phyloP scores from a whole-genome alignment of 2,888 invertebrate species.

The Aricia artaxerxes region DNA sequence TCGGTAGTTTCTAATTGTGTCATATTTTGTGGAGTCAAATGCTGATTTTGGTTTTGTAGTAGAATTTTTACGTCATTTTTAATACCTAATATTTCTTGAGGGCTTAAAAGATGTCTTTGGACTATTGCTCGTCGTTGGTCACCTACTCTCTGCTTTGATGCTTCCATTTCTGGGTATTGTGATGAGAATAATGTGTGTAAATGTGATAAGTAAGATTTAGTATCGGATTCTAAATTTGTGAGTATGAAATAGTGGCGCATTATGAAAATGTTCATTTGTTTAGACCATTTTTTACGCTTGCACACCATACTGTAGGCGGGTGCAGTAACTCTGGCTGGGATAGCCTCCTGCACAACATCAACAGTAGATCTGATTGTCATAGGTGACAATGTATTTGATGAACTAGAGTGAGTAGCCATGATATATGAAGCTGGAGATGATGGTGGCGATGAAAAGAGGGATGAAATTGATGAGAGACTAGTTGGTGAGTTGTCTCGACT shows the following conservation, averaged over 20 bases:
- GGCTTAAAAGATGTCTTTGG: neutral
- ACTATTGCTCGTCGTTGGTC: neutral
- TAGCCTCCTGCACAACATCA: slow-evolving; percentile 1
- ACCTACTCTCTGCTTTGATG: too few relatives aligned
- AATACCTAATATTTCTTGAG: neutral
- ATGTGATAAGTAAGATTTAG: too few relatives aligned
- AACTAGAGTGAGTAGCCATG: neutral
- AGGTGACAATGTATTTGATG: neutral
- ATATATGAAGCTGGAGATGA: neutral
- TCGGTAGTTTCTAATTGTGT: too few relatives aligned
- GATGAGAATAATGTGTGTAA: too few relatives aligned
- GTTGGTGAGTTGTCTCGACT: too few relatives aligned
- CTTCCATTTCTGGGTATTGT: too few relatives aligned
- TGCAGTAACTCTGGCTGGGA: neutral
- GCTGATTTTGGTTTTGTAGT: too few relatives aligned
- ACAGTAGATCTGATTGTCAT: neutral
- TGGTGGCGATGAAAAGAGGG: neutral
- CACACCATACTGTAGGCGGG: neutral
- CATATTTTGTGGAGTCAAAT: too few relatives aligned
- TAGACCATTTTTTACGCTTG: neutral
- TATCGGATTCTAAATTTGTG: neutral
- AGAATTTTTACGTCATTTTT: neutral
- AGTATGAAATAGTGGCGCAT: neutral
- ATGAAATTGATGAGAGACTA: too few relatives aligned
- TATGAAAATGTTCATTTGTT: slow-evolving; percentile 1